Evolutionary conservation across 2,888 invertebrate genomes (phyloP), one percentile per base, ranked within the genome.

Genomic region (Drosophila yooni): DNA sequence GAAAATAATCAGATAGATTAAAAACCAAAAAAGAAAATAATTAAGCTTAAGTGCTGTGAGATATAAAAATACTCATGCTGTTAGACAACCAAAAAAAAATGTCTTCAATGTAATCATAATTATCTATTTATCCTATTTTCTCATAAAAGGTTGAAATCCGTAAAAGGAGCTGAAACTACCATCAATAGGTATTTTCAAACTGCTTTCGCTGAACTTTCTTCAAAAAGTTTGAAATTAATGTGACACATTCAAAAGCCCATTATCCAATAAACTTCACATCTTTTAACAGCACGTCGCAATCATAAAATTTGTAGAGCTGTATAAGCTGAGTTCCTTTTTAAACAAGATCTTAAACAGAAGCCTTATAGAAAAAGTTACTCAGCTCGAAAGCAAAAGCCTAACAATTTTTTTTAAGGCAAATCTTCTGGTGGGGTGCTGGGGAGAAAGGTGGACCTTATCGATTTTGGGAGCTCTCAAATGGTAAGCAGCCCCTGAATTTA

Each of bases 401-500:
- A 51, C 18, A 63, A 48, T 53, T 48, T 43, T 56, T 29, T 29
- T 51, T 18, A 53, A 27, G 53, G 46, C 72, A 65, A 73, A 54
- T 53, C 67, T 67, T 62, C 59, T 46, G 50, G 36, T 43, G 46
- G 11, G 7, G 38, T 46, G 7, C 25, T 36, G 13, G 53, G 38
- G 21, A 25, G 3, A 7, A 18, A 15, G 59, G 15, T n/a, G 29
- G 29, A 11, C 8, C 31, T 56, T 40, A 58, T 53, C 43, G 21
- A n/a, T 18, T 6, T 5, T 4, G 18, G 27, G 18, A 43, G 8
- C 27, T 33, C 15, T n/a, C 6, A 1, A 27, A n/a, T 53, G 21
- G 27, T 63, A 72, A 81, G 66, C 70, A 73, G 66, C 62, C 71
- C 66, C 70, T 74, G 74, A 81, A 88, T 88, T 85, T 85, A 85